Percentiles rank a stretch among this genome's conserved stretches.
phyloP scores from a whole-genome alignment of 2,888 invertebrate species.

The Apoderus coryli region DNA sequence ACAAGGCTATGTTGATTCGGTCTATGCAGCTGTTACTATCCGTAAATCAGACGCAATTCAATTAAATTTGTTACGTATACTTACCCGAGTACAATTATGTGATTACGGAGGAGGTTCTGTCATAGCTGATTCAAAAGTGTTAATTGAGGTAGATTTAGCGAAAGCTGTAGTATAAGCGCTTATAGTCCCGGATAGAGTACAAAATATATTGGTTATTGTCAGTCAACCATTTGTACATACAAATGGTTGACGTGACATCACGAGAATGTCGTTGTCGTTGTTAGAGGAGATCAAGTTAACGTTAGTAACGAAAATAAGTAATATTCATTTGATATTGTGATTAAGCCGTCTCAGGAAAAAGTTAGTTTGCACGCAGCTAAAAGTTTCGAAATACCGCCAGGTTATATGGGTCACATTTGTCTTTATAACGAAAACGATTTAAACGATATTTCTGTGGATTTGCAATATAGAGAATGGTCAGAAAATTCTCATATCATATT shows the following conservation, averaged over 20 bases:
- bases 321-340: too few relatives aligned
- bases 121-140: conserved; percentile 8
- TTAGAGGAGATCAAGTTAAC: conserved; percentile 12
- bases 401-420: conserved; percentile 11
- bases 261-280: conserved; percentile 11
- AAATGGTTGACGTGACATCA: too few relatives aligned
- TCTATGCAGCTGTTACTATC: conserved; percentile 13
- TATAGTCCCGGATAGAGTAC: conserved; percentile 14
- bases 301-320: conserved; percentile 8
- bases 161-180: conserved; percentile 12
- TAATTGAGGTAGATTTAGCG: conserved; percentile 12
- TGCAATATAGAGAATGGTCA: conserved; percentile 10
- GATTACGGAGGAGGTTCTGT: conserved; percentile 12
- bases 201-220: conserved; percentile 15
- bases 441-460: conserved; percentile 10
- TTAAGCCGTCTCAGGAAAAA: conserved; percentile 6
- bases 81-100: conserved; percentile 8
- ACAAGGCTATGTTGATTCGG: conserved; percentile 15
- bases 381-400: conserved; percentile 10
- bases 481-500: conserved; percentile 10
- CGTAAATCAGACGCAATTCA: conserved; percentile 7
- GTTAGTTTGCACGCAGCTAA: conserved; percentile 8
- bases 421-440: conserved; percentile 5
- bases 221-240: conserved; percentile 15
- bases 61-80: conserved; percentile 7